Evolutionary conservation across 2,888 invertebrate genomes (phyloP).

Genomic region (Chymomyza fuscimana): DNA sequence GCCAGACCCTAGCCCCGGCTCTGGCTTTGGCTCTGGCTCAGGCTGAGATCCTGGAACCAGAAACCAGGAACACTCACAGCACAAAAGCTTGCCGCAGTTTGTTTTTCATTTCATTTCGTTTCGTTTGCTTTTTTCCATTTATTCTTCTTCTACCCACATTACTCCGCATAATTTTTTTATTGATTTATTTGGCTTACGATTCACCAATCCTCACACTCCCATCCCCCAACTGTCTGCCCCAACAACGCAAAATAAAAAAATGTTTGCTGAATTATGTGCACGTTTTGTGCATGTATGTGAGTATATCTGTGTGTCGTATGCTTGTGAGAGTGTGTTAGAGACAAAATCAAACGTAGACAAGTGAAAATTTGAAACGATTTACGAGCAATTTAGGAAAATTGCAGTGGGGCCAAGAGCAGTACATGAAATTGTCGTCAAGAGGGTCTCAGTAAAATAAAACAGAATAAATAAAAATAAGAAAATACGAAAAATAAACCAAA

Average conservation of each 20-base stretch:
- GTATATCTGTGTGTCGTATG: constrained; percentile 11
- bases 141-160: constrained; percentile 39
- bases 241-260: constrained; percentile 59
- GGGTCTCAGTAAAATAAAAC: neutral
- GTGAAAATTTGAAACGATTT: constrained; percentile 75
- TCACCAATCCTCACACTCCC: neutral
- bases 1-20: constrained; percentile 24
- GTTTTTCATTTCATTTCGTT: constrained; percentile 66
- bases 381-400: constrained; percentile 69
- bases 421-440: neutral
- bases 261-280: constrained; percentile 64
- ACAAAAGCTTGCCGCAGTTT: constrained; percentile 45
- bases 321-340: constrained; percentile 36
- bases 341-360: constrained; percentile 71
- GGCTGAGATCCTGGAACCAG: neutral
- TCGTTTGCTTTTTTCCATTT: constrained; percentile 54
- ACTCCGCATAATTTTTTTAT: constrained; percentile 67
- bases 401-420: constrained; percentile 46
- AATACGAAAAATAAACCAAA: neutral
- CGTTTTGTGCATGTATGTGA: constrained; percentile 16
- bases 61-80: neutral
- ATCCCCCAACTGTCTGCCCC: neutral
- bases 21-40: neutral
- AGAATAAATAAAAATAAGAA: neutral
- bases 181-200: constrained; percentile 67